These are phyloP conservation scores for Xestia ashworthii DNA, from an alignment of 2,888 invertebrate species.

Conservation along the genomic window DNA sequence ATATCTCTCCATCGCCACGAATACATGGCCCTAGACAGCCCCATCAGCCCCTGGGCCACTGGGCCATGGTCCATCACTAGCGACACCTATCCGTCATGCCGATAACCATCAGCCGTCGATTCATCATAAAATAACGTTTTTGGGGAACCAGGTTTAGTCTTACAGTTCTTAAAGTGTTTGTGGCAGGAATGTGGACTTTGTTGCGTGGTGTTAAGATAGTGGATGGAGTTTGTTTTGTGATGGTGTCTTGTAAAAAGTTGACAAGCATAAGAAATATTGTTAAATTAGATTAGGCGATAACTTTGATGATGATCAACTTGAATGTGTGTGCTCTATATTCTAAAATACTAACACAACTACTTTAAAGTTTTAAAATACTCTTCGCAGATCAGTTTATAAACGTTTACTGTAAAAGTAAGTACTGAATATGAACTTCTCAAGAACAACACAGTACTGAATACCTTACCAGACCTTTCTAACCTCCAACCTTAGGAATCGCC, in stretches of 20 bases:
- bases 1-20: constrained; percentile 57
- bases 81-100: constrained; percentile 72
- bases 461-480: not conserved
- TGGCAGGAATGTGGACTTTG: constrained; percentile 25
- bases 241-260: constrained; percentile 28
- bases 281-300: constrained; percentile 23
- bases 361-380: not conserved
- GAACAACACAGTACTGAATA: not conserved
- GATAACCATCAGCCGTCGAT: constrained; percentile 73
- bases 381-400: too few species aligned
- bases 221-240: not conserved
- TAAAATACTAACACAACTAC: not conserved
- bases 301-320: not conserved
- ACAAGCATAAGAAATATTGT: constrained; percentile 52
- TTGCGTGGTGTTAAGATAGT: not conserved
- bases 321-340: not conserved
- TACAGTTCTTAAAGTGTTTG: not conserved
- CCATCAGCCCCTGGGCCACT: not conserved
- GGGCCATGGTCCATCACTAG: constrained; percentile 61
- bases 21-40: constrained; percentile 46
- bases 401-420: not conserved
- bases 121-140: constrained; percentile 64
- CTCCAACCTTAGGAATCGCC: not conserved
- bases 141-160: constrained; percentile 50
- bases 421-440: too few species aligned